A percentile compares a stretch with the other conserved stretches of the same genome.
Conservation (phyloP, 2,113 vertebrate species). For the Astur gentilis region DNA sequence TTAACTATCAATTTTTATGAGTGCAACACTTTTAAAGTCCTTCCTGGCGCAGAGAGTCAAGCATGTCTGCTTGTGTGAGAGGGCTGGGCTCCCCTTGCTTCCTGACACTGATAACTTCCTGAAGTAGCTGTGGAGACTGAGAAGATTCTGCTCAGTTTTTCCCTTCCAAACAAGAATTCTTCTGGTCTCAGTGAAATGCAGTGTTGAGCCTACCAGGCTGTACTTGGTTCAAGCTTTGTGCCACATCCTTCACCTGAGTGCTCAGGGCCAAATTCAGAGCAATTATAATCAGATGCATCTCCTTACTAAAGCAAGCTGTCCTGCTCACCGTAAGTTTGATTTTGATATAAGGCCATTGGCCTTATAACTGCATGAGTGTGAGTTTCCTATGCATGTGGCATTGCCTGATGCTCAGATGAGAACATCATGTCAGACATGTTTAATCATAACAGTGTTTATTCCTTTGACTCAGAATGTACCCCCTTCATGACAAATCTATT, state of each 20-base stretch:
- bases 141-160: neutral
- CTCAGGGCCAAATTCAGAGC: neutral
- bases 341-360: neutral
- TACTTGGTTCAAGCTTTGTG: neutral
- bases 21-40: neutral
- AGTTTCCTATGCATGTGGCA: constrained; percentile 23
- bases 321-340: neutral
- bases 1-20: neutral
- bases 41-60: neutral
- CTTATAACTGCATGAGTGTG: neutral
- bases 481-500: constrained; percentile 41
- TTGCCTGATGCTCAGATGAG: constrained; percentile 18
- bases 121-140: neutral
- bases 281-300: neutral
- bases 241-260: neutral
- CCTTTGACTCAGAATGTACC: constrained; percentile 1
- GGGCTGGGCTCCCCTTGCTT: neutral
- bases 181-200: neutral
- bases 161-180: neutral
- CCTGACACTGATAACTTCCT: neutral
- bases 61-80: neutral
- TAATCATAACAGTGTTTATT: constrained; percentile 60
- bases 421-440: constrained; percentile 24
- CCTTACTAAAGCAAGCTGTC: neutral
- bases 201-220: neutral